Evolutionary conservation across 2,113 vertebrate species (phyloP).

Genomic region (Azemiops feae): DNA sequence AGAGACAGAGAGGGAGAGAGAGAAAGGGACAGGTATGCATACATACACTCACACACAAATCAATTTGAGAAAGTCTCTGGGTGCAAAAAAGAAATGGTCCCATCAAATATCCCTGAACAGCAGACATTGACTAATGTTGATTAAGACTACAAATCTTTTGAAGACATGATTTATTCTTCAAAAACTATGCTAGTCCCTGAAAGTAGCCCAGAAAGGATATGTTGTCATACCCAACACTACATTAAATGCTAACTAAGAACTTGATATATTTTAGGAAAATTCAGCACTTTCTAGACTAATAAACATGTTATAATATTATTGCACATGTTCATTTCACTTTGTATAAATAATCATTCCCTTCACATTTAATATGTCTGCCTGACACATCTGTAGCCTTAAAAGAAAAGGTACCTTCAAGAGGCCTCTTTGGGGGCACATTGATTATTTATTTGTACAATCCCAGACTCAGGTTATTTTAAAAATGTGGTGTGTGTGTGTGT

Average conservation of each 20-base stretch:
- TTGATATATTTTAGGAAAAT: constrained; percentile 86
- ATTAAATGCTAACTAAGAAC: constrained; percentile 87
- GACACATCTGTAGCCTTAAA: constrained; percentile 80
- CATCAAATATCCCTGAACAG: constrained; percentile 31
- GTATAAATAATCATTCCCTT: constrained; percentile 85
- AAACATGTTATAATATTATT: constrained; percentile 88
- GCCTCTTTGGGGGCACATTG: constrained; percentile 75
- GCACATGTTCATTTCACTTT: constrained; percentile 84
- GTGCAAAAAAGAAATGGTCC: not conserved
- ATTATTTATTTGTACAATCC: constrained; percentile 76
- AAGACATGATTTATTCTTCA: constrained; percentile 71
- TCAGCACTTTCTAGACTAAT: constrained; percentile 86
- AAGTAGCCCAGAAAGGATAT: constrained; percentile 84
- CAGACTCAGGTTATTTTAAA: constrained; percentile 69
- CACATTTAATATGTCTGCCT: constrained; percentile 87
- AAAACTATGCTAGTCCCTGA: constrained; percentile 75
- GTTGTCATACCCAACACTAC: constrained; percentile 85
- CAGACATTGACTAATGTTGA: constrained; percentile 52
- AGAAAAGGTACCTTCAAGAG: constrained; percentile 76
- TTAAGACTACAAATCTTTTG: constrained; percentile 65
- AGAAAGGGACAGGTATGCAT: not conserved
- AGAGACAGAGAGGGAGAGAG: too few relatives aligned
- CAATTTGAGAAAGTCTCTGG: constrained; percentile 12
- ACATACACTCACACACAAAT: not conserved
- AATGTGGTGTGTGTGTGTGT: constrained; percentile 58